A percentile compares a stretch with the other conserved stretches of the same genome.
Evolutionary conservation across 2,888 invertebrate species (phyloP).

Genomic region (Cantharis flavilabris): DNA sequence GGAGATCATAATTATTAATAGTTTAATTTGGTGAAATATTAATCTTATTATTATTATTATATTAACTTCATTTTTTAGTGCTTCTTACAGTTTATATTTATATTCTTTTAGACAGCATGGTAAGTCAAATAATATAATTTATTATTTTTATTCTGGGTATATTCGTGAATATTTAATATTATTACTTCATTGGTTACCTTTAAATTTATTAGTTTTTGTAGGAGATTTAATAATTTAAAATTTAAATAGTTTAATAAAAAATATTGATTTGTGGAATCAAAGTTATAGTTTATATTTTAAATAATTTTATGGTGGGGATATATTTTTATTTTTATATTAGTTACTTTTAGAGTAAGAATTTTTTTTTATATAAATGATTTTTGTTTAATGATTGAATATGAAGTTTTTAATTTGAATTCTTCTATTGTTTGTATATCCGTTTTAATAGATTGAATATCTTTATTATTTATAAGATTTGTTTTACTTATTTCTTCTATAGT

Average conservation of each 20-base stretch:
- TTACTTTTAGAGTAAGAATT: slow-evolving; percentile 48
- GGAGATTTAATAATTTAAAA: slow-evolving; percentile 53
- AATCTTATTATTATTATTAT: slow-evolving; percentile 60
- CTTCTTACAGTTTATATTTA: slow-evolving; percentile 60
- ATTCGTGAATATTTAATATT: slow-evolving; percentile 65
- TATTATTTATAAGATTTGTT: too few relatives aligned
- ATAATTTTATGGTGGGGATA: slow-evolving; percentile 57
- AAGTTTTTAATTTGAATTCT: slow-evolving; percentile 47
- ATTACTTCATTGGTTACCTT: slow-evolving; percentile 66
- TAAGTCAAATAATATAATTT: slow-evolving; percentile 57
- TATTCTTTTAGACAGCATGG: slow-evolving; percentile 69
- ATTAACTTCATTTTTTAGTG: slow-evolving; percentile 67
- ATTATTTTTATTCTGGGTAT: slow-evolving; percentile 58
- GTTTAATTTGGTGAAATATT: slow-evolving; percentile 60
- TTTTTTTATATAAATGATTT: slow-evolving; percentile 55
- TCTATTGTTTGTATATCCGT: too few relatives aligned
- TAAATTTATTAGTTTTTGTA: slow-evolving; percentile 66
- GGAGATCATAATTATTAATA: slow-evolving; percentile 68
- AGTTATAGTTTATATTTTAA: slow-evolving; percentile 60
- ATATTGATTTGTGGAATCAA: slow-evolving; percentile 71
- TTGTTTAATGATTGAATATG: slow-evolving; percentile 61
- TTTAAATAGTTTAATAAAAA: slow-evolving; percentile 68
- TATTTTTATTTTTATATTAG: slow-evolving; percentile 57
- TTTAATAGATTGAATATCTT: too few relatives aligned
- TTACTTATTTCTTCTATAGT: too few relatives aligned